Base-by-base conservation (phyloP, 2,113 vertebrate genomes). In the Carassius gibelio region DNA sequence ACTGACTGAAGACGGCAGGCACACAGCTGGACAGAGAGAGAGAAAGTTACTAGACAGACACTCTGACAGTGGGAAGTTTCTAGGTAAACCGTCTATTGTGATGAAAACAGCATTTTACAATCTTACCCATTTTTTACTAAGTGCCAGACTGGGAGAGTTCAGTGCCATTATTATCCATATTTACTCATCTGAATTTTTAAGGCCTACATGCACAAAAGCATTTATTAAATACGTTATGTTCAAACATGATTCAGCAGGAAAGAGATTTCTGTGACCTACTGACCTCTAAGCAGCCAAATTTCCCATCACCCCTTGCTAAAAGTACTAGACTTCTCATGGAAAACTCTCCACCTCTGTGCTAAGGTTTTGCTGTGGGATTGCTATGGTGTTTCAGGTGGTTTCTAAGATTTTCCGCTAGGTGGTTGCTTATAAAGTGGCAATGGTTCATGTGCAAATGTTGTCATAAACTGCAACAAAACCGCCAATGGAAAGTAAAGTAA, bases 241-340 rank as follows among this genome's bases (percentile, higher is more conserved):
- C 38, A 23, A 48, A 45, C 38, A 48, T 48, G 38, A 80, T 64
- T 48, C 57, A 79, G 36, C 76, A 62, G 21, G 36, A 59, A 45
- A n/a, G 21, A 23, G 10, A 79, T 42, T 79, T n/a, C 13, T 13
- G 17, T 72, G 75, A 80, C 66, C 50, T 80, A 71, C 84, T 85
- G 75, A 85, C 84, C 76, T 80, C 48, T 38, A 81, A 74, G 21
- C 81, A 74, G 21, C 36, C 4, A n/a, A 8, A 10, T 80, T 45
- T 64, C 61, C 7, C 68, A 8, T 26, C 48, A 52, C 2, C 64
- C 15, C 19, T 50, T 23, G 52, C 30, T 3, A 38, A 79, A 42
- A 11, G 62, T 55, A 17, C 15, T 17, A 17, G 8, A 34, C 57
- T 74, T 57, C 10, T 57, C 0, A 30, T 45, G 69, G 55, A 75